Evolutionary conservation across 1,140 invertebrate genomes (phyloP).

Genomic region (Tetragnatha versicolor): DNA sequence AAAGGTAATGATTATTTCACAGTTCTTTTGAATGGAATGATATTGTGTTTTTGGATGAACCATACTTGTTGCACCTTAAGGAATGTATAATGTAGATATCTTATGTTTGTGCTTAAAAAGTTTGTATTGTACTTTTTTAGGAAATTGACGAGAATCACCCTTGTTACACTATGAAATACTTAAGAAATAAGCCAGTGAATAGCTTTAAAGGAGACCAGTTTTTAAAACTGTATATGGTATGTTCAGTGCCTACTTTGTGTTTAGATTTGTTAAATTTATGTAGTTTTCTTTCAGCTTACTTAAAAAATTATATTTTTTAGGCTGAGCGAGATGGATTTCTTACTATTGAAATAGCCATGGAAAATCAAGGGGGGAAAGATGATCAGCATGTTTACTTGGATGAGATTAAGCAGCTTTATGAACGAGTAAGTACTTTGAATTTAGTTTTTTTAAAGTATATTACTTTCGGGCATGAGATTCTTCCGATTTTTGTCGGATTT

Average conservation of each 20-base stretch:
- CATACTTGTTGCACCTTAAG: too few species aligned
- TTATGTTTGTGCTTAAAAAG: not conserved
- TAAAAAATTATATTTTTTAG: constrained; percentile 2
- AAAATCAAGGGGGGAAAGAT: constrained; percentile 72
- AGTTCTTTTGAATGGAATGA: not conserved
- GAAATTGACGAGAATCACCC: constrained; percentile 93
- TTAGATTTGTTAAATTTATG: not conserved
- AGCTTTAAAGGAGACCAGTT: constrained; percentile 91
- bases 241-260: not conserved
- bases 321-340: constrained; percentile 57
- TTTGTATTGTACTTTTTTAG: constrained; percentile 57
- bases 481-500: too few species aligned
- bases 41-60: too few species aligned
- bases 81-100: too few species aligned
- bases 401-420: constrained; percentile 90
- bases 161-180: constrained; percentile 86
- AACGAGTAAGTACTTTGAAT: constrained; percentile 69
- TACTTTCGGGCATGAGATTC: too few species aligned
- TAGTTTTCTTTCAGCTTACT: not conserved
- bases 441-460: constrained; percentile 1
- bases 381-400: constrained; percentile 78
- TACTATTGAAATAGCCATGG: constrained; percentile 62
- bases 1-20: constrained; percentile 68
- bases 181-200: constrained; percentile 92
- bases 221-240: constrained; percentile 75